phyloP scores from a whole-genome alignment of 2,113 vertebrate species.

The Rhinopomastus cyanomelas region DNA sequence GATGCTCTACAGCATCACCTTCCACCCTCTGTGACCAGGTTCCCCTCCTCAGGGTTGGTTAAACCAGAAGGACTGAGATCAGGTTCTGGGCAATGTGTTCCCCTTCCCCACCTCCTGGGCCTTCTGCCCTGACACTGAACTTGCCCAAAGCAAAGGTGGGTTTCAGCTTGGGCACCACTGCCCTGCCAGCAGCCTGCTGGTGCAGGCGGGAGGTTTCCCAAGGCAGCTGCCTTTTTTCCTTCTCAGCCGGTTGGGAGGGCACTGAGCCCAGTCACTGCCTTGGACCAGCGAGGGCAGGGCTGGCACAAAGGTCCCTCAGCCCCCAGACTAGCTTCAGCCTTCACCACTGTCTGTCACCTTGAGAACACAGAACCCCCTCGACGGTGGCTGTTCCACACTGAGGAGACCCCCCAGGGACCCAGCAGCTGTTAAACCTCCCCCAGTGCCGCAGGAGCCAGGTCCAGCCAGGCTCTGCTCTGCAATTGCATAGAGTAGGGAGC shows the following conservation, averaged over 20 bases:
- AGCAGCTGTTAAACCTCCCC: background rate
- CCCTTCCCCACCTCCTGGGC: background rate
- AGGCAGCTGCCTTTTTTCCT: background rate
- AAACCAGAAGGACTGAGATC: background rate
- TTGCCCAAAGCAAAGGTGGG: background rate
- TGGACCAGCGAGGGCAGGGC: background rate
- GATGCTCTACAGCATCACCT: background rate
- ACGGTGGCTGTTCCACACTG: background rate
- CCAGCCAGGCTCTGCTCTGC: background rate
- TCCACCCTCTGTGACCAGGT: background rate
- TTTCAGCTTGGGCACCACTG: background rate
- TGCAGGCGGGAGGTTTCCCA: background rate
- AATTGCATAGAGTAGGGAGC: conserved; percentile 33
- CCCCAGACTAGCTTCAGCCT: background rate
- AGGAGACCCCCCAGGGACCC: background rate
- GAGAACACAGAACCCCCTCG: background rate
- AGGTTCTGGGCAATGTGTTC: background rate
- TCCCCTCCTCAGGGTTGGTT: background rate
- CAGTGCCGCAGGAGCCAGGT: rapidly evolving
- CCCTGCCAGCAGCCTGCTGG: background rate
- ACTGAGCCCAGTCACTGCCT: background rate
- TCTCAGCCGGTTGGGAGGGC: background rate
- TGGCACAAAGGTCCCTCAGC: background rate
- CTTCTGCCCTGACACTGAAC: background rate
- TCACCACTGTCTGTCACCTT: background rate